A percentile compares a stretch with the other conserved stretches of the same genome.
phyloP scores from a whole-genome alignment of 2,113 vertebrate species.

The Oryzias celebensis region DNA sequence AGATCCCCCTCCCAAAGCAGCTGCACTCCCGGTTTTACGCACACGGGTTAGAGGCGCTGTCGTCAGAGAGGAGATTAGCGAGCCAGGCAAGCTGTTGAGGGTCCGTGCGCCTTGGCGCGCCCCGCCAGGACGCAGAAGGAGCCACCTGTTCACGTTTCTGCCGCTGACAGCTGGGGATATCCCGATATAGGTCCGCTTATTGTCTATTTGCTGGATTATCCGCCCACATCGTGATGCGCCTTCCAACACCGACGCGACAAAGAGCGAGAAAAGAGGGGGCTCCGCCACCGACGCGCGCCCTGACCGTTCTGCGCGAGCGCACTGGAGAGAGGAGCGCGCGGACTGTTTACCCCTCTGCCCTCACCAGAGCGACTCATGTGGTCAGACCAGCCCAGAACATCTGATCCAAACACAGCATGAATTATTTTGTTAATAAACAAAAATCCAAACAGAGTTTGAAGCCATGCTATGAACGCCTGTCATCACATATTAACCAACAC shows the following conservation, averaged over 20 bases:
- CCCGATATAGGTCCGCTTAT: conserved; percentile 71
- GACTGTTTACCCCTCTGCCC: neutral
- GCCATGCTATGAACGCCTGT: too few relatives aligned
- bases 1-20: conserved; percentile 21
- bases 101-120: conserved; percentile 53
- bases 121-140: conserved; percentile 28
- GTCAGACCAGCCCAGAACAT: neutral
- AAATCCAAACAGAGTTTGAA: too few relatives aligned
- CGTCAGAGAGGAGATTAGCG: conserved; percentile 72
- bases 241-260: conserved; percentile 26
- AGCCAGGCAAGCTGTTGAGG: conserved; percentile 60
- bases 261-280: neutral
- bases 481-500: too few relatives aligned
- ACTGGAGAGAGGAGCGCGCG: neutral
- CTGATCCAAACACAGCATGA: too few relatives aligned
- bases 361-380: neutral
- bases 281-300: conserved; percentile 23
- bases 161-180: conserved; percentile 62
- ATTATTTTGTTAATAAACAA: too few relatives aligned
- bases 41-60: conserved; percentile 43
- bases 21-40: conserved; percentile 44
- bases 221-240: conserved; percentile 46
- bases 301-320: neutral
- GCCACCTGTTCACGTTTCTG: conserved; percentile 75
- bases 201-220: conserved; percentile 45